Percentiles rank a stretch among this genome's conserved stretches.
These are phyloP conservation scores for Crematogaster levior DNA, from an alignment of 2,888 invertebrate species.

Conservation along the genomic window DNA sequence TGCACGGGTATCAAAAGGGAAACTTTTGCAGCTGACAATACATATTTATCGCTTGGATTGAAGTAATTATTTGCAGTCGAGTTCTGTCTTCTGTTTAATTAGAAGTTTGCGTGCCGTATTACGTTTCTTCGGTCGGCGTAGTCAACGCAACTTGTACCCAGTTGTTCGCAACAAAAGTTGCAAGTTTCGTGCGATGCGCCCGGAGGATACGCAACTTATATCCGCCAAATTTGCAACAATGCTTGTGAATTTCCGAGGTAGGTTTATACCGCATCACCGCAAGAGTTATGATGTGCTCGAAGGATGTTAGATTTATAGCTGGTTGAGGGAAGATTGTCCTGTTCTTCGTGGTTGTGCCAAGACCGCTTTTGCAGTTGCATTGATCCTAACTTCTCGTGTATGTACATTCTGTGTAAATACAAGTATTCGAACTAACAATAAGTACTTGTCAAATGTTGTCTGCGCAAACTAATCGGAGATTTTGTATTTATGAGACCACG, in stretches of 20 bases:
- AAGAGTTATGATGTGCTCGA: conserved; percentile 39
- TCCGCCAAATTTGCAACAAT: conserved; percentile 56
- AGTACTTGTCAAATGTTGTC: conserved; percentile 29
- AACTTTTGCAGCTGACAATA: neutral
- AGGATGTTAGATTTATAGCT: conserved; percentile 40
- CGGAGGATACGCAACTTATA: conserved; percentile 46
- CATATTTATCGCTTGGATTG: conserved; percentile 24
- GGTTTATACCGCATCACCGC: conserved; percentile 25
- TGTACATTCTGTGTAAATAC: conserved; percentile 17
- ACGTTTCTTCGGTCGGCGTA: conserved; percentile 28
- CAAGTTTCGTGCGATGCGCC: conserved; percentile 17
- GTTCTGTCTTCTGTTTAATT: conserved; percentile 29
- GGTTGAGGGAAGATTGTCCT: conserved; percentile 40
- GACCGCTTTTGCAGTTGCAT: conserved; percentile 32
- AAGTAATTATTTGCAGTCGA: neutral
- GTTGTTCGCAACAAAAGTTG: conserved; percentile 31
- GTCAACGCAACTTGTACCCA: conserved; percentile 19
- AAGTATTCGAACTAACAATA: neutral
- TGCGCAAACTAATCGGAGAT: neutral
- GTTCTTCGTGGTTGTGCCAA: conserved; percentile 24
- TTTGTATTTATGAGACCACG: neutral
- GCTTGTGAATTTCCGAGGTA: conserved; percentile 36
- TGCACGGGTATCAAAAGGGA: neutral
- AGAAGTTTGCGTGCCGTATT: conserved; percentile 29
- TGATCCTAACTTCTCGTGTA: conserved; percentile 45